A percentile compares a stretch with the other conserved stretches of the same genome.
phyloP scores from a whole-genome alignment of 1,140 invertebrate species.

The Augochlora pura region DNA sequence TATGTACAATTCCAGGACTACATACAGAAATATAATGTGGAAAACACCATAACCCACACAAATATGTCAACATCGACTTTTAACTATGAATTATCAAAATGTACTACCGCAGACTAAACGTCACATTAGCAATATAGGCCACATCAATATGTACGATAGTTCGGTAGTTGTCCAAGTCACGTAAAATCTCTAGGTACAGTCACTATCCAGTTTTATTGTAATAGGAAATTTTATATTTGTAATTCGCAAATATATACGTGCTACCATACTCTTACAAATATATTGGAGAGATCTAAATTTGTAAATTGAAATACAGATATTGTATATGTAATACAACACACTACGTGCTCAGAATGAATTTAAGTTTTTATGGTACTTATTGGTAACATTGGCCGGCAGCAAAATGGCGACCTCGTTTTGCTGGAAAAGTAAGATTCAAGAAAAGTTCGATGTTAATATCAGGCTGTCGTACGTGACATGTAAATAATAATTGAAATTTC shows the following conservation, averaged over 20 bases:
- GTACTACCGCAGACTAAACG: constrained; percentile 31
- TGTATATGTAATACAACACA: neutral
- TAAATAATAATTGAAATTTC: constrained; percentile 49
- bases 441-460: constrained; percentile 43
- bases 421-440: constrained; percentile 44
- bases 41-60: constrained; percentile 19
- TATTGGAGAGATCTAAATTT: neutral
- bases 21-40: constrained; percentile 11
- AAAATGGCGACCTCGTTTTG: constrained; percentile 66
- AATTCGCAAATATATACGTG: neutral
- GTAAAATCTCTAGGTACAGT: constrained; percentile 25
- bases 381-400: constrained; percentile 52
- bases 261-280: neutral
- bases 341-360: neutral
- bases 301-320: neutral
- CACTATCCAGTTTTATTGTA: neutral
- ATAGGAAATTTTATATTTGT: neutral
- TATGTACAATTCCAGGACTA: neutral
- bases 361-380: constrained; percentile 23
- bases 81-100: constrained; percentile 37
- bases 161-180: neutral
- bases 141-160: constrained; percentile 18
- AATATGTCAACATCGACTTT: constrained; percentile 38
- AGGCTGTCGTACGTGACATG: constrained; percentile 57
- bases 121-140: constrained; percentile 23